Evolutionary conservation across 2,113 vertebrate species (phyloP), one percentile per base, ranked within the genome.

Genomic region (Mesitornis unicolor): DNA sequence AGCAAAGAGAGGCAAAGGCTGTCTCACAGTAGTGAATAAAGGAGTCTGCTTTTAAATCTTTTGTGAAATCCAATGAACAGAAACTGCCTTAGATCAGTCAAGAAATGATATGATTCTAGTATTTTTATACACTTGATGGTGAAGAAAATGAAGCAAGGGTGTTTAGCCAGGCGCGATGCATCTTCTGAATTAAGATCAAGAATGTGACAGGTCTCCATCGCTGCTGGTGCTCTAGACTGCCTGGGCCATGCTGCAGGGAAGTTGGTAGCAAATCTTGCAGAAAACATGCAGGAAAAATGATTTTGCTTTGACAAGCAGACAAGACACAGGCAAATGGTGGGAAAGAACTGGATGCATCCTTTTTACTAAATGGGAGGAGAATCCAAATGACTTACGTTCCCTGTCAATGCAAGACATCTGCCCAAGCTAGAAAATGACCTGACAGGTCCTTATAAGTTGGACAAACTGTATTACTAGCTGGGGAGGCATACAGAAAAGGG

Each of bases 141-240:
- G 29, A 35, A 21, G 21, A 11, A 53, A 80, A 42, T 28, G 22
- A 76, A 42, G 13, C 26, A 43, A 48, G 67, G 31, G 59, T 3
- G 0, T 64, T 60, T 33, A 42, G 22, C 53, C 43, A 38, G 16
- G 25, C 33, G 35, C 16, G 16, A 36, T 14, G 7, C 2, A 3
- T 45, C 60, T 81, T 69, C 59, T 36, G 50, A 67, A 82, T 33
- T 7, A 75, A 45, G 25, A 45, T 6, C 24, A 33, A 17, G 50
- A 45, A 20, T 0, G 4, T 9, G 48, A 12, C 35, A 16, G 7
- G 29, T 83, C 67, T 59, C 40, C 31, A 2, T 21, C 1, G 1
- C 26, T 38, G 1, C 47, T 54, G 33, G 31, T 36, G 33, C 38
- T 29, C 31, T 13, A 38, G 24, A 45, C n/a, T 40, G 38, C 38